Evolutionary conservation across 2,113 vertebrate genomes (phyloP).

Genomic region (Gymnogyps californianus): DNA sequence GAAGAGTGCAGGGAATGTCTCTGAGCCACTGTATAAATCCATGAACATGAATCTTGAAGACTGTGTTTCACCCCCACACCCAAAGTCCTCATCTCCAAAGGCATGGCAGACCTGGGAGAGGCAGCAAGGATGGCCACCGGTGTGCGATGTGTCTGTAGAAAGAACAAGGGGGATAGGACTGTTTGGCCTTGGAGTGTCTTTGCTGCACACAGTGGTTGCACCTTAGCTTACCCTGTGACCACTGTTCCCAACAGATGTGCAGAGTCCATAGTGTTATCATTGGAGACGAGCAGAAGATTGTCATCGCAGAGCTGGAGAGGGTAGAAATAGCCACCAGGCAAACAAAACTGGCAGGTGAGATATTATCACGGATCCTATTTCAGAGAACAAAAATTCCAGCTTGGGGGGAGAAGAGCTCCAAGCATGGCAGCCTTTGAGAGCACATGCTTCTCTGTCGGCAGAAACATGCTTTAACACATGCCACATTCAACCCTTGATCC

Average conservation of each 20-base stretch:
- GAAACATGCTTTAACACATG: neutral
- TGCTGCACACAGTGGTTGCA: accelerated
- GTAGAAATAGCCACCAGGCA: neutral
- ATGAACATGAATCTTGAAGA: neutral
- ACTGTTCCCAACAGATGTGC: neutral
- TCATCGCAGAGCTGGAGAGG: neutral
- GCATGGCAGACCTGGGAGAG: neutral
- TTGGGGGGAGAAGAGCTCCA: neutral
- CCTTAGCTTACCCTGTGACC: neutral
- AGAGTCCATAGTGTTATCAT: neutral
- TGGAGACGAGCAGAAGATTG: neutral
- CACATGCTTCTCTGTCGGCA: neutral
- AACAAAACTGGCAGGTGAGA: neutral
- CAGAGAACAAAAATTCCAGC: neutral
- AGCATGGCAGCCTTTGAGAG: neutral
- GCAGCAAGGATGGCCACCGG: neutral
- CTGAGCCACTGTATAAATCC: neutral
- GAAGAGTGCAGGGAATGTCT: neutral
- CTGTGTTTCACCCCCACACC: accelerated
- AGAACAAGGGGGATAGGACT: neutral
- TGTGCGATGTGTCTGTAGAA: neutral
- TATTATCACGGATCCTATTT: neutral
- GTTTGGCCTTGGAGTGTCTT: neutral
- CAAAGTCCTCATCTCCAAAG: neutral
- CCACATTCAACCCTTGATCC: neutral